Percentiles rank a stretch among this genome's conserved stretches.
Conservation (phyloP, 2,113 vertebrate species). For the Verasper variegatus region DNA sequence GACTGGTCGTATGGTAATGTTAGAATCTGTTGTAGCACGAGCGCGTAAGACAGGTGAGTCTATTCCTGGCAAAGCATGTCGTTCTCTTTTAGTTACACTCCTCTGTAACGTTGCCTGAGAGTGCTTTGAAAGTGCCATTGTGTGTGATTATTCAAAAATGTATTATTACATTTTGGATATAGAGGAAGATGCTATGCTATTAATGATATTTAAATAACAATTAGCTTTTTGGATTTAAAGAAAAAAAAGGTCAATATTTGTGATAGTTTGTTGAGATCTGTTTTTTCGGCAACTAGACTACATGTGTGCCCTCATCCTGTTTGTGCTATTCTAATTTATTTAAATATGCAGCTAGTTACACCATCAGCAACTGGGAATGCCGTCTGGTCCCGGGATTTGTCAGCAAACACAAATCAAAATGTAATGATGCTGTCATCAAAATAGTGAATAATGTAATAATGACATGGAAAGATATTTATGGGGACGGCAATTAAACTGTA, state of each 20-base stretch:
- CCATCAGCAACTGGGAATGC: not conserved
- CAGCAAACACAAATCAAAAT: slow-evolving; percentile 12
- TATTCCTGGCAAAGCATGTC: slow-evolving; percentile 38
- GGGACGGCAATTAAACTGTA: slow-evolving; percentile 7
- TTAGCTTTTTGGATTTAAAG: not conserved
- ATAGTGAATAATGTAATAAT: slow-evolving; percentile 35
- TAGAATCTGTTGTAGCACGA: slow-evolving; percentile 33
- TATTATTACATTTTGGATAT: not conserved
- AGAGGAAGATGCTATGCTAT: not conserved
- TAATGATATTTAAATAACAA: not conserved
- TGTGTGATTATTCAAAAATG: not conserved
- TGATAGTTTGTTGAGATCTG: not conserved
- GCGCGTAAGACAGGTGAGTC: slow-evolving; percentile 47
- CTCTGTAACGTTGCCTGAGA: slow-evolving; percentile 1
- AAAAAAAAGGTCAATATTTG: not conserved
- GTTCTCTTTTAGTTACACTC: slow-evolving; percentile 37
- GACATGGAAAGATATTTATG: slow-evolving; percentile 22
- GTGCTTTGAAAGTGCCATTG: not conserved
- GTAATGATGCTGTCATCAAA: slow-evolving; percentile 34
- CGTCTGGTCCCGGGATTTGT: not conserved
- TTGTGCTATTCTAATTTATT: slow-evolving; percentile 10
- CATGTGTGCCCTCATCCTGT: not conserved
- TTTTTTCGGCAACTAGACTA: not conserved
- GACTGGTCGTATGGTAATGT: slow-evolving; percentile 38
- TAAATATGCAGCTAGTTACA: not conserved